Evolutionary conservation across 2,888 invertebrate genomes (phyloP), one percentile per base, ranked within the genome.

Genomic region (Ornithoptera priamus): DNA sequence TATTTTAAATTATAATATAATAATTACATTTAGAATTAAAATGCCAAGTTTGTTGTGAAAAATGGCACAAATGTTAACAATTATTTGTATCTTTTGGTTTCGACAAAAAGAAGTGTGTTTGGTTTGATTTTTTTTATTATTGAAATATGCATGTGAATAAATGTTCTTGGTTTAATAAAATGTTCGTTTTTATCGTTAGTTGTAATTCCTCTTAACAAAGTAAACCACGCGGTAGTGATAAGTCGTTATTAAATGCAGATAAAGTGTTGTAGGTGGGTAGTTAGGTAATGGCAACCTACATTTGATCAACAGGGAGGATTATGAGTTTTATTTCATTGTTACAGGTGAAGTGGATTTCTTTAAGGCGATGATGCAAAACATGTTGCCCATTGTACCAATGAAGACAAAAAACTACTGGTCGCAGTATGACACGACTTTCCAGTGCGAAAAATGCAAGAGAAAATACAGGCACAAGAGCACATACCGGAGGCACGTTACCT

Each of bases 391-490:
- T 74, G 81, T 90, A 76, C 90, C 90, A 75, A 90, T 92, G 88
- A 93, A 93, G 86, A 90, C 90, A 73, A 92, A 92, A 85, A 91
- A 90, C 78, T 92, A 86, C 79, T 92, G 92, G 91, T 87, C 91
- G 8, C 89, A 88, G 65, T 92, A 88, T 75, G 90, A 92, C 74
- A 86, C 88, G 81, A 85, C 86, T 68, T 93, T 86, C 72, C 92
- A 94, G 76, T 95, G 96, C 82, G 93, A 93, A 73, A 94, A 94
- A 75, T 96, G 96, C 84, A 94, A 95, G 80, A 94, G 95, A 83
- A 94, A 94, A 77, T 96, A 96, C 86, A 94, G 95, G 75, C 95
- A 95, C 88, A 95, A 95, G 86, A 95, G 95, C 77, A 95, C 96
- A 36, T 93, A 96, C 78, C 93, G 95, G 80, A 93, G 96, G 78